Percentiles rank a stretch among this genome's conserved stretches.
These are phyloP conservation scores for Palythoa grandiflora DNA, from an alignment of 92 coral and sea anemone species.

Conservation along the genomic window DNA sequence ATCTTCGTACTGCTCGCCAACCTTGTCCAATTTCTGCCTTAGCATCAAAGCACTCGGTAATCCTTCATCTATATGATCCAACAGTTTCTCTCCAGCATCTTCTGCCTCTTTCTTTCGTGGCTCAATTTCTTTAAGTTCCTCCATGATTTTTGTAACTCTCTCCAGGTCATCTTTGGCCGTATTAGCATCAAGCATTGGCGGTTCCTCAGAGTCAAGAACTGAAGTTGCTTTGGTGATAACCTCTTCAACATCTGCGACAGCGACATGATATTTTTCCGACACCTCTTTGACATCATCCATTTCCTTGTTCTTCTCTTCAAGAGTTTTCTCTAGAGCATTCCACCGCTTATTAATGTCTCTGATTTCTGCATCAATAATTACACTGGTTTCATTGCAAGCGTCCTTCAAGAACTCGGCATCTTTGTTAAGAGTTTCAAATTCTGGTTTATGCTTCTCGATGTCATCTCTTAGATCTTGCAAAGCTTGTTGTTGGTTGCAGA, in stretches of 20 bases:
- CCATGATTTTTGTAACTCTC: conserved; percentile 73
- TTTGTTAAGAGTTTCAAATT: conserved; percentile 65
- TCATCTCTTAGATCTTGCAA: conserved; percentile 85
- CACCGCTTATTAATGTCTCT: conserved; percentile 79
- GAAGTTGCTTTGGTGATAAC: conserved; percentile 77
- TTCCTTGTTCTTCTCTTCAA: conserved; percentile 72
- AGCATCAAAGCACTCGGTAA: conserved; percentile 75
- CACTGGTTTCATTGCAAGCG: conserved; percentile 86
- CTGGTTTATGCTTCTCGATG: conserved; percentile 83
- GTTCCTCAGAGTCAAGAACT: conserved; percentile 71
- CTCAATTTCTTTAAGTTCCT: conserved; percentile 80
- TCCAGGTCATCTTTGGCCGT: conserved; percentile 74
- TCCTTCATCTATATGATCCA: conserved; percentile 81
- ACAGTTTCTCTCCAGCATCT: conserved; percentile 73
- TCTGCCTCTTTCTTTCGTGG: conserved; percentile 79
- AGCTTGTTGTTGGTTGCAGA: conserved; percentile 74
- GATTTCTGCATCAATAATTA: conserved; percentile 82
- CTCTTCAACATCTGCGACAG: conserved; percentile 71
- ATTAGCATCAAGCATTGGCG: conserved; percentile 73
- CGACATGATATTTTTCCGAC: conserved; percentile 70
- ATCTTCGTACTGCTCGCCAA: conserved; percentile 64
- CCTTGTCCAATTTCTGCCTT: conserved; percentile 74
- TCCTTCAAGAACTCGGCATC: conserved; percentile 86
- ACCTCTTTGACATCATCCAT: conserved; percentile 70
- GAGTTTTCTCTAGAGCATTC: conserved; percentile 78